phyloP scores from a whole-genome alignment of 2,888 invertebrate genomes.

The Zygaena filipendulae region DNA sequence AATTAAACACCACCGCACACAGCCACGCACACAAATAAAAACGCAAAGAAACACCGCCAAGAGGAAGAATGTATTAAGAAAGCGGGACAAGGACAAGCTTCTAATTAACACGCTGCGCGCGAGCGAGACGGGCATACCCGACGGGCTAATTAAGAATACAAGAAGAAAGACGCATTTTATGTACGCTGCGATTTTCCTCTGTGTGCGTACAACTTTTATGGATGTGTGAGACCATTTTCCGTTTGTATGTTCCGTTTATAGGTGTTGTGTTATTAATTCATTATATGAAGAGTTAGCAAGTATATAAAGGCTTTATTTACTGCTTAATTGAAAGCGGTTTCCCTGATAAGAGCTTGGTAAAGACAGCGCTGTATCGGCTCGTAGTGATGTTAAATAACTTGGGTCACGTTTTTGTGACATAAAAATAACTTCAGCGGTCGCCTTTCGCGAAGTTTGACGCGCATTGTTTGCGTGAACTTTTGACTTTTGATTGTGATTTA shows the following conservation, averaged over 20 bases:
- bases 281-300: constrained; percentile 63
- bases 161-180: constrained; percentile 72
- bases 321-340: constrained; percentile 64
- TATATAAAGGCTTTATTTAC: constrained; percentile 60
- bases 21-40: constrained; percentile 68
- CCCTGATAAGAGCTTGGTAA: constrained; percentile 47
- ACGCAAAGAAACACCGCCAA: constrained; percentile 66
- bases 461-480: constrained; percentile 5
- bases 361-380: constrained; percentile 40
- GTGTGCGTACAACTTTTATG: constrained; percentile 35
- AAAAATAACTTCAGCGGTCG: constrained; percentile 16
- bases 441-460: constrained; percentile 10
- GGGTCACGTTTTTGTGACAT: constrained; percentile 12
- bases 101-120: constrained; percentile 53
- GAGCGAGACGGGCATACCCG: constrained; percentile 49
- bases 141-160: constrained; percentile 78
- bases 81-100: constrained; percentile 62
- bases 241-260: constrained; percentile 38
- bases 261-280: constrained; percentile 63
- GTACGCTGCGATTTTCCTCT: constrained; percentile 42
- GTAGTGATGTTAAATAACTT: constrained; percentile 29
- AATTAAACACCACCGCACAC: constrained; percentile 68
- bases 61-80: constrained; percentile 71
- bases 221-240: constrained; percentile 41
- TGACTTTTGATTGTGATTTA: background rate